Evolutionary conservation across 2,113 vertebrate genomes (phyloP).

Genomic region (Prietella phreatophila): DNA sequence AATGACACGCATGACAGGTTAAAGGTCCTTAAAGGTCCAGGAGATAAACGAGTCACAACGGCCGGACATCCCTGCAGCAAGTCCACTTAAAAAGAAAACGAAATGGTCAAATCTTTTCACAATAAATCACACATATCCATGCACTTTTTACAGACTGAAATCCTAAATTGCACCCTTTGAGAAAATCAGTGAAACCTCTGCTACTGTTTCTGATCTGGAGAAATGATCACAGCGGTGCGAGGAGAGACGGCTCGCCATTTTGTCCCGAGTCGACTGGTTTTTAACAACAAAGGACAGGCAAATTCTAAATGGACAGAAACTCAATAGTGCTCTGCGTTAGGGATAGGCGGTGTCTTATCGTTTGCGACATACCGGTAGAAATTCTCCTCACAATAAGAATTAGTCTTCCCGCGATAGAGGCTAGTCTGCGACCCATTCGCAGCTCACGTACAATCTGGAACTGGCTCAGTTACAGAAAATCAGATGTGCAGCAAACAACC

Average conservation of each 20-base stretch:
- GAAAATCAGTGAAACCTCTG: background rate
- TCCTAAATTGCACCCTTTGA: background rate
- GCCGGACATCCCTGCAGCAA: no score
- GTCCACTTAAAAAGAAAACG: background rate
- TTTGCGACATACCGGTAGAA: no score
- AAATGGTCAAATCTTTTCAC: background rate
- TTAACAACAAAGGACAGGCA: background rate
- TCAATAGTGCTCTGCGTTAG: background rate
- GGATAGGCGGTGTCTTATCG: no score
- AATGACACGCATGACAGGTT: background rate
- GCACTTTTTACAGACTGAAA: conserved; percentile 21
- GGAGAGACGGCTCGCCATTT: background rate
- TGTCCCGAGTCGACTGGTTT: background rate
- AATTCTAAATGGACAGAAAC: background rate
- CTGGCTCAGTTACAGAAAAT: no score
- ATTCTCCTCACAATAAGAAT: no score
- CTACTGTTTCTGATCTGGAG: background rate
- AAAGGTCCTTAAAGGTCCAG: background rate
- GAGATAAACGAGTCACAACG: background rate
- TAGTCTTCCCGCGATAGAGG: no score
- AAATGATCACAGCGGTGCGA: background rate
- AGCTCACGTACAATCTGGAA: no score
- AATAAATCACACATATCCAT: background rate
- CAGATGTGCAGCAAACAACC: no score
- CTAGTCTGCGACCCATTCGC: no score